Evolutionary conservation across 1,140 invertebrate genomes (phyloP).

Genomic region (Drosophila gunungcola): DNA sequence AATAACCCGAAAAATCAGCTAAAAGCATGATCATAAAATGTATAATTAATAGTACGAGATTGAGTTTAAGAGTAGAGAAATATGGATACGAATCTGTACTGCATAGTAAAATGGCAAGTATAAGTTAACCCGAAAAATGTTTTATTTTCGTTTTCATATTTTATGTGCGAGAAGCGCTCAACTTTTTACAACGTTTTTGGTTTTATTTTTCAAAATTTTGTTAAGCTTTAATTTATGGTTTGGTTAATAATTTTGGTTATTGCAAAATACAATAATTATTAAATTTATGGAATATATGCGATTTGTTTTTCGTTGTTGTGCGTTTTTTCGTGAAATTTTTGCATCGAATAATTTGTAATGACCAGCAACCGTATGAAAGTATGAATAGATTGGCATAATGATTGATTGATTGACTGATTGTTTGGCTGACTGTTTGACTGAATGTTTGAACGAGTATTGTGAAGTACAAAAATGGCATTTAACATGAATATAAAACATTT

Average conservation of each 20-base stretch:
- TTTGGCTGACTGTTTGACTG: constrained; percentile 47
- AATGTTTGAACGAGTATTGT: constrained; percentile 48
- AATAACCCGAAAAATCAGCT: constrained; percentile 54
- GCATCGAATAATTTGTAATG: constrained; percentile 66
- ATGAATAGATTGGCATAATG: constrained; percentile 68
- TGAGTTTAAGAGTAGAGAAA: constrained; percentile 30
- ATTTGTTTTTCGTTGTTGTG: constrained; percentile 58
- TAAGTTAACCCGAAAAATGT: constrained; percentile 84
- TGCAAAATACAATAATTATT: constrained; percentile 81
- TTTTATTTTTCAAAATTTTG: constrained; percentile 41
- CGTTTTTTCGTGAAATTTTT: constrained; percentile 69
- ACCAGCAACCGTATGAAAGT: constrained; percentile 79
- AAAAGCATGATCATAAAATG: constrained; percentile 52
- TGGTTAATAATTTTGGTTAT: constrained; percentile 84
- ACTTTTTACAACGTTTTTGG: constrained; percentile 21
- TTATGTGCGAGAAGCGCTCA: constrained; percentile 32
- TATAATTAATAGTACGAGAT: constrained; percentile 38
- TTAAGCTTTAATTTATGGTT: constrained; percentile 58
- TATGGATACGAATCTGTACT: constrained; percentile 44
- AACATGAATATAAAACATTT: constrained; percentile 85
- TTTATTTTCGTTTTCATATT: constrained; percentile 80
- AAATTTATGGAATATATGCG: constrained; percentile 56
- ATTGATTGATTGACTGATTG: constrained; percentile 59
- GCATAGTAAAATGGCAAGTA: constrained; percentile 33
- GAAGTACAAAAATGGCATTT: constrained; percentile 70